Conservation (phyloP, 1,140 invertebrate genomes). For the Trachelipus rathkii region DNA sequence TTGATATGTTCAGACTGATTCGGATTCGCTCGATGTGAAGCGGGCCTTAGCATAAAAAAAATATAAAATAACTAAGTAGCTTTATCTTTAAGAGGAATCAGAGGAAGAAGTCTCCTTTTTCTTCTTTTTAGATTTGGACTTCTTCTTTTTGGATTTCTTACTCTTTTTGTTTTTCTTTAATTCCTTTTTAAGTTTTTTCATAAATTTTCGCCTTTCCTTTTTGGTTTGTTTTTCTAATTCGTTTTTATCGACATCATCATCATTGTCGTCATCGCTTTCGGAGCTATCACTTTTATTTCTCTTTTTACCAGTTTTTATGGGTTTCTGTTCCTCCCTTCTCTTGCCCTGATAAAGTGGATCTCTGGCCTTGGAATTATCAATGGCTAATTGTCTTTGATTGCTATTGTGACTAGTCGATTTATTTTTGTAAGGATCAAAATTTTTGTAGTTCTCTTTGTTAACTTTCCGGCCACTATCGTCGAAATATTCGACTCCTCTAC, state of each 20-base stretch:
- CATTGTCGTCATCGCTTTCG: neutral
- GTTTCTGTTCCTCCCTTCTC: neutral
- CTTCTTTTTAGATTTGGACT: neutral
- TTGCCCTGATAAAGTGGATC: neutral
- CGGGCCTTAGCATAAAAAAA: no score
- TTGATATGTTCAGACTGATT: no score
- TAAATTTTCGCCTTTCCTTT: neutral
- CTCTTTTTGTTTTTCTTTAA: neutral
- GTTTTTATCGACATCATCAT: neutral
- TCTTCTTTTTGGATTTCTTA: neutral
- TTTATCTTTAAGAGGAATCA: neutral
- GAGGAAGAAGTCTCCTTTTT: neutral
- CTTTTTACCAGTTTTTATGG: neutral
- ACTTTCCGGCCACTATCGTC: conserved; percentile 35
- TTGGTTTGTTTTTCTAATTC: neutral
- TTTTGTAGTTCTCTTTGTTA: conserved; percentile 5
- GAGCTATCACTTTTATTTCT: neutral
- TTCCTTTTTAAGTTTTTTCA: neutral
- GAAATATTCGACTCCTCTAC: conserved; percentile 39
- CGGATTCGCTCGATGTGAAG: no score
- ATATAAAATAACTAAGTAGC: no score
- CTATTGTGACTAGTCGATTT: neutral
- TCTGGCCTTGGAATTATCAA: neutral
- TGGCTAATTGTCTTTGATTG: neutral
- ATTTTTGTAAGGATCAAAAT: neutral